phyloP scores from a whole-genome alignment of 2,113 vertebrate genomes.

The Struthio camelus region DNA sequence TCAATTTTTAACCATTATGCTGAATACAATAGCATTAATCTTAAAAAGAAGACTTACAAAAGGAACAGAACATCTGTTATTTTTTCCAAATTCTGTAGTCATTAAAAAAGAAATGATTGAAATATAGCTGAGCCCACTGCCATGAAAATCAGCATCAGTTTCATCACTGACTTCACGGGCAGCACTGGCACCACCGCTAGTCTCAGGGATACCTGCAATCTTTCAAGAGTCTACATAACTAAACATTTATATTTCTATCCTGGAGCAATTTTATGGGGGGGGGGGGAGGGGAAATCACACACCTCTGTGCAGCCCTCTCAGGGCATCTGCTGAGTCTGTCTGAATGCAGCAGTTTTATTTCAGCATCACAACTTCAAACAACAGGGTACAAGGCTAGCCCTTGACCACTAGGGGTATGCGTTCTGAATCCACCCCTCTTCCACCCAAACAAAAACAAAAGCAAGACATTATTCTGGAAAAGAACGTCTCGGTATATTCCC shows the following conservation, averaged over 20 bases:
- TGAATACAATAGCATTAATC: background rate
- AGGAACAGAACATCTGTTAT: background rate
- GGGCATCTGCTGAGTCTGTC: too few relatives aligned
- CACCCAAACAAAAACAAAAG: background rate
- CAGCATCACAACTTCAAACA: background rate
- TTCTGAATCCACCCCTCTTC: background rate
- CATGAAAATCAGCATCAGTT: background rate
- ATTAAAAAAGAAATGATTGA: background rate
- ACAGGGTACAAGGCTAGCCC: background rate
- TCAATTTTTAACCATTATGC: background rate
- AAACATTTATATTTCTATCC: background rate
- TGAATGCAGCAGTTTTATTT: background rate
- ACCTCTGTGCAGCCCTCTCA: background rate
- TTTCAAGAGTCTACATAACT: background rate
- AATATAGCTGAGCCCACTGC: background rate
- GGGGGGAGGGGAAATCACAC: background rate
- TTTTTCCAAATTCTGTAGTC: background rate
- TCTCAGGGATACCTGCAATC: background rate
- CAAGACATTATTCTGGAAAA: background rate
- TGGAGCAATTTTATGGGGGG: background rate
- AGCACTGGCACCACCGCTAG: background rate
- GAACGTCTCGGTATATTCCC: fast-evolving
- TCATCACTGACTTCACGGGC: background rate
- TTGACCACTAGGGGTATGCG: background rate
- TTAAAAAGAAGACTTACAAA: background rate